phyloP scores from a whole-genome alignment of 2,888 invertebrate species.

The Synergus itoensis region DNA sequence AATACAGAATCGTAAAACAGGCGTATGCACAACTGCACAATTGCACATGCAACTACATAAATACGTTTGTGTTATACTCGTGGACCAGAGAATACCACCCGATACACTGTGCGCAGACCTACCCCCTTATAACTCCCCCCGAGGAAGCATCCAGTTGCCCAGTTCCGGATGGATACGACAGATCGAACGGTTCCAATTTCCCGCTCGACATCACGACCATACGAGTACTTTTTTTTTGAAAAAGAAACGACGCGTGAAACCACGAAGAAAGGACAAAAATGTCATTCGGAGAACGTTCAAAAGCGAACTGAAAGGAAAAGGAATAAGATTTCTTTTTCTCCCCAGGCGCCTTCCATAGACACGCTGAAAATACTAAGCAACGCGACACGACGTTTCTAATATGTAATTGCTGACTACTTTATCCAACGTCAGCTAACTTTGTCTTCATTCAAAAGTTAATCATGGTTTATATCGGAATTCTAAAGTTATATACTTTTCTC shows the following conservation, averaged over 20 bases:
- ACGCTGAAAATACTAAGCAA: background rate
- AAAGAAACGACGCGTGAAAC: slow-evolving; percentile 50
- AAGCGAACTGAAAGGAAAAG: background rate
- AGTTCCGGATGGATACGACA: slow-evolving; percentile 48
- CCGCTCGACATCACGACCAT: slow-evolving; percentile 50
- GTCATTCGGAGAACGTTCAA: slow-evolving; percentile 8
- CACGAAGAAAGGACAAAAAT: slow-evolving; percentile 42
- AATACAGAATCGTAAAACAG: slow-evolving; percentile 56
- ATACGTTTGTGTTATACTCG: slow-evolving; percentile 24
- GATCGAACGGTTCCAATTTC: slow-evolving; percentile 54
- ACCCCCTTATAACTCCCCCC: background rate
- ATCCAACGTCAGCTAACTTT: slow-evolving; percentile 24
- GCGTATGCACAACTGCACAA: slow-evolving; percentile 46
- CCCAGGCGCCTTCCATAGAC: background rate
- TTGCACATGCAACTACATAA: slow-evolving; percentile 49
- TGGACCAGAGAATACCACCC: background rate
- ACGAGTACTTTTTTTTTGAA: slow-evolving; percentile 36
- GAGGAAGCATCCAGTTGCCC: slow-evolving; percentile 22
- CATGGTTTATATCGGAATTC: background rate
- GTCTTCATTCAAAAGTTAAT: slow-evolving; percentile 6
- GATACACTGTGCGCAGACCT: slow-evolving; percentile 11
- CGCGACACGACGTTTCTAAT: slow-evolving; percentile 4
- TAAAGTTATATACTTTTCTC: background rate
- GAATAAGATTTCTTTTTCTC: background rate
- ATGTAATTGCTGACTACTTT: slow-evolving; percentile 28